These are phyloP conservation scores for Pelodiscus sinensis DNA, from an alignment of 2,113 vertebrate species.

Conservation along the genomic window DNA sequence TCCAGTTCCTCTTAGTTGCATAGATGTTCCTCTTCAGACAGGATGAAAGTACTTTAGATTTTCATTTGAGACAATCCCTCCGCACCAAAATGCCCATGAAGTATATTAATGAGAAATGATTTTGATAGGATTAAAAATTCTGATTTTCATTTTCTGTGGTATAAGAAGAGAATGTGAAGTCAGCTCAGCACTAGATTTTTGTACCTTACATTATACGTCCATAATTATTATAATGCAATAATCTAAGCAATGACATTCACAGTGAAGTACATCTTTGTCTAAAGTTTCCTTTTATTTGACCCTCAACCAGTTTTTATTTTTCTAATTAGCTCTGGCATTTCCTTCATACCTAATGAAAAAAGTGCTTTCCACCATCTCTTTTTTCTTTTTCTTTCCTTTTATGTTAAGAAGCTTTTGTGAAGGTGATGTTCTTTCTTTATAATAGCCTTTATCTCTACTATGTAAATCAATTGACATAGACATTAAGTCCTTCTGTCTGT, in stretches of 20 bases:
- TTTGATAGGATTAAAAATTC: background rate
- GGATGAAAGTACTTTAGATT: background rate
- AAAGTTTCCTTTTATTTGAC: background rate
- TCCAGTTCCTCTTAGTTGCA: slow-evolving; percentile 6
- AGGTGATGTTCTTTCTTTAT: background rate
- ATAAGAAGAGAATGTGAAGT: background rate
- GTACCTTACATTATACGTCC: background rate
- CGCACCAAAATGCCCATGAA: background rate
- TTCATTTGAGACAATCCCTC: background rate
- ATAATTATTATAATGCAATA: background rate
- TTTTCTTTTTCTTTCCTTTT: background rate
- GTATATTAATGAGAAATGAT: background rate
- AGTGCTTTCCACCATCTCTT: fast-evolving
- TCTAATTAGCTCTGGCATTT: background rate
- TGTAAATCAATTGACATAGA: background rate
- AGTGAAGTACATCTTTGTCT: slow-evolving; percentile 35
- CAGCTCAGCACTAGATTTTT: background rate
- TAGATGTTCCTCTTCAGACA: background rate
- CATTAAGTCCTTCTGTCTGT: background rate
- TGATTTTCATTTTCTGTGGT: background rate
- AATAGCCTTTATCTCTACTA: background rate
- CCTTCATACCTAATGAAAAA: fast-evolving
- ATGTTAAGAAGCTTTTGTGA: background rate
- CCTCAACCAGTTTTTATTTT: background rate
- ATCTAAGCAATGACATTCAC: background rate